Evolutionary conservation across 2,888 invertebrate species (phyloP), one percentile per base, ranked within the genome.

Genomic region (Achlya flavicornis): DNA sequence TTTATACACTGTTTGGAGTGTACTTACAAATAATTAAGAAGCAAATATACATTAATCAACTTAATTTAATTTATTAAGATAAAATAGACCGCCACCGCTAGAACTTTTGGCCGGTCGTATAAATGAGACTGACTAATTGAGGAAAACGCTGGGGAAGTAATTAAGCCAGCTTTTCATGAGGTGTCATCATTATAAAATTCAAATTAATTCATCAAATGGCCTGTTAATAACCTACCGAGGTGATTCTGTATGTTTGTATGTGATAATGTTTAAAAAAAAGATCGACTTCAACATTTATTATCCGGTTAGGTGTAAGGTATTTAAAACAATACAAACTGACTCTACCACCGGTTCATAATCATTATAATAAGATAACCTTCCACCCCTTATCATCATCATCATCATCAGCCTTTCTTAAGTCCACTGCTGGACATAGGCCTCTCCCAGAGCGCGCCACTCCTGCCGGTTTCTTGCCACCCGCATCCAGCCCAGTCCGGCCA

Each of bases 21-120:
- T 10, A 53, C 53, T 16, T 48, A 53, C 19, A 53, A 53, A 65
- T 69, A 67, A 64, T 57, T 41, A 60, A 63, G 70, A 70, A 64
- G 64, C 62, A 64, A 66, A 63, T 68, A 63, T 72, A 69, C 70
- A 67, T 73, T 73, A 74, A 73, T 69, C 69, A 73, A 75, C 73
- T 73, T 66, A 74, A 74, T 68, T 70, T 66, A 71, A 64, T 69
- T 71, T 70, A 75, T 78, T 74, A 77, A 73, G 77, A 77, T 77
- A 76, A 77, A 76, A 77, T 73, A 73, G 71, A 75, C 70, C 68
- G 67, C 69, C 58, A 66, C 59, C 62, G 75, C 70, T 74, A 53
- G 60, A 60, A 60, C 26, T 75, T 60, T 61, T 62, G 66, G 63
- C 63, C 63, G 66, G 59, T 69, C 35, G 58, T 58, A 63, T 59